Conservation (phyloP, 2,888 invertebrate genomes). For the Thumatha senex region DNA sequence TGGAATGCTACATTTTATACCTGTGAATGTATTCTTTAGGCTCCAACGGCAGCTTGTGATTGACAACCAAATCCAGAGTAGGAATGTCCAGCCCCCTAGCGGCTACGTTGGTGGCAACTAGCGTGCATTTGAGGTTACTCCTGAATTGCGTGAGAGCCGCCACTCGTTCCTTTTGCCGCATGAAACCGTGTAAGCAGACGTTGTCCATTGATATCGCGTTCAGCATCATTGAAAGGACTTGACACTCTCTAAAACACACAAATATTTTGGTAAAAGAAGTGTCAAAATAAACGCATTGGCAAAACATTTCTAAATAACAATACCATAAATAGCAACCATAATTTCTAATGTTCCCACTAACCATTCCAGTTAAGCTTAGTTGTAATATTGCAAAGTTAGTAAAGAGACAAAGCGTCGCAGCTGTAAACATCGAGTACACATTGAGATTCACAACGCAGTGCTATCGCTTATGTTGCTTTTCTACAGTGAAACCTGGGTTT, state of each 20-base stretch:
- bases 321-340: no score
- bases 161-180: conserved; percentile 93
- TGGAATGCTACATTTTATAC: conserved; percentile 35
- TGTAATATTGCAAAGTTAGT: no score
- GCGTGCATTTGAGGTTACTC: conserved; percentile 92
- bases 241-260: conserved; percentile 86
- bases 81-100: conserved; percentile 98
- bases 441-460: no score
- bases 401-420: no score
- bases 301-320: no score
- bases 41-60: conserved; percentile 95
- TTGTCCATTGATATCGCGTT: conserved; percentile 94
- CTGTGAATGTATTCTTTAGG: conserved; percentile 97
- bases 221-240: conserved; percentile 94
- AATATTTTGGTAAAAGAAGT: background rate
- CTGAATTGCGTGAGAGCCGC: conserved; percentile 94
- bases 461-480: no score
- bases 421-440: no score
- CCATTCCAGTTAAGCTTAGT: no score
- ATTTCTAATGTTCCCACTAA: no score
- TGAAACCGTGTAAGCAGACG: conserved; percentile 96
- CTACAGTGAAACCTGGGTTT: no score
- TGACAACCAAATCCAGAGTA: conserved; percentile 96
- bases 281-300: no score
- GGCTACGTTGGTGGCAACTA: conserved; percentile 98